These are phyloP conservation scores for Apocheima hispidaria DNA, from an alignment of 2,888 invertebrate species.

Conservation along the genomic window DNA sequence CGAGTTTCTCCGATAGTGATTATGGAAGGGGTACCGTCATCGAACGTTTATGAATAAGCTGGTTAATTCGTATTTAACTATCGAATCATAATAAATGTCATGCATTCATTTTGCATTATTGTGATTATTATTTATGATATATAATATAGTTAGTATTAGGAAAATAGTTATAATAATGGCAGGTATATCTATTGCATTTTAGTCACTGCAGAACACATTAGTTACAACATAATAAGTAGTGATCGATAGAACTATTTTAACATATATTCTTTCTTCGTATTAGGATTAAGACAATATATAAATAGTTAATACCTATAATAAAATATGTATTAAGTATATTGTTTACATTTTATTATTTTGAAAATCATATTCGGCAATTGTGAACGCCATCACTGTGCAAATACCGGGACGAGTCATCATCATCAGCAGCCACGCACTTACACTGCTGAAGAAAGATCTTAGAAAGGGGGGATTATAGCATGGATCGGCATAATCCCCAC, in stretches of 20 bases:
- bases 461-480: no score
- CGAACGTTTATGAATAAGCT: not conserved
- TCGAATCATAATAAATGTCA: constrained; percentile 15
- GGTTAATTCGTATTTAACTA: constrained; percentile 13
- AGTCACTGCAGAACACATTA: constrained; percentile 75
- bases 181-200: constrained; percentile 74
- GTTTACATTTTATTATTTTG: constrained; percentile 17
- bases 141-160: constrained; percentile 38
- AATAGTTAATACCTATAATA: constrained; percentile 15
- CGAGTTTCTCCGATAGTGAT: no score
- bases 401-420: no score
- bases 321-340: constrained; percentile 19
- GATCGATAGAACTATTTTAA: constrained; percentile 32
- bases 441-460: no score
- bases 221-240: constrained; percentile 56
- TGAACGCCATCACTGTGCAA: not conserved
- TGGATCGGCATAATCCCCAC: no score
- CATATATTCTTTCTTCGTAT: constrained; percentile 25
- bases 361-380: constrained; percentile 7
- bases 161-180: constrained; percentile 60
- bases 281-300: constrained; percentile 30
- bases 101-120: constrained; percentile 16
- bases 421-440: no score
- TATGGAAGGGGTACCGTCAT: no score
- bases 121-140: constrained; percentile 29